Base-by-base conservation (phyloP, 2,113 vertebrate genomes). In the Uria lomvia region DNA sequence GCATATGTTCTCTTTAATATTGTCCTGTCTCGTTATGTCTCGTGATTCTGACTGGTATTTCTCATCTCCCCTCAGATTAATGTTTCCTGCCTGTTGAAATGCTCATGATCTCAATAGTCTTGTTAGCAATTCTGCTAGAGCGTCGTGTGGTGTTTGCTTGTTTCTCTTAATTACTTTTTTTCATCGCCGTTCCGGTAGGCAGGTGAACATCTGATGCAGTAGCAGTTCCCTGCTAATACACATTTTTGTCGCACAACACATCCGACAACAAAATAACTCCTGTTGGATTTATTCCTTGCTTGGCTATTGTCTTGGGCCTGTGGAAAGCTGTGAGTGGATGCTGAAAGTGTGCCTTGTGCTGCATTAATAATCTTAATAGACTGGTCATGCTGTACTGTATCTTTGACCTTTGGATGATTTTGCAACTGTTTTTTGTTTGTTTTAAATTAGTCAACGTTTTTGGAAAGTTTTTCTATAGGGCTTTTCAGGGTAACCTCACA, bases 321-420 rank as follows among this genome's bases (percentile, higher is more conserved):
- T 71, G 89, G 82, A 21, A 63, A 34, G 93, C 93, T 40, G 36
- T 47, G 92, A 45, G 73, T 45, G 85, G 84, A 19, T 82, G 74
- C 66, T 82, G 87, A 90, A 91, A 92, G 53, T 27, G 0, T 27
- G 21, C 66, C 78, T 91, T 85, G 73, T 96, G 73, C 77, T 75
- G 36, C 49, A 2, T 17, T 85, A 71, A 32, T 94, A 47, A 66
- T 70, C 66, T 82, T 90, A 70, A 76, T 79, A 21, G 50, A 45
- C 70, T 73, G 74, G 30, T 87, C 77, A 4, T 43, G 70, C 87
- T 72, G 53, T 32, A 5, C 62, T 65, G 16, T 21, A 13, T 56
- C 68, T 79, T 76, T 85, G 62, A 79, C 77, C 60, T 62, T 65
- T 65, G 73, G 30, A 56, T 65, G 74, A 40, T 65, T 94, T 85